Evolutionary conservation across 2,113 vertebrate genomes (phyloP).

Genomic region (Centropus unirufus): DNA sequence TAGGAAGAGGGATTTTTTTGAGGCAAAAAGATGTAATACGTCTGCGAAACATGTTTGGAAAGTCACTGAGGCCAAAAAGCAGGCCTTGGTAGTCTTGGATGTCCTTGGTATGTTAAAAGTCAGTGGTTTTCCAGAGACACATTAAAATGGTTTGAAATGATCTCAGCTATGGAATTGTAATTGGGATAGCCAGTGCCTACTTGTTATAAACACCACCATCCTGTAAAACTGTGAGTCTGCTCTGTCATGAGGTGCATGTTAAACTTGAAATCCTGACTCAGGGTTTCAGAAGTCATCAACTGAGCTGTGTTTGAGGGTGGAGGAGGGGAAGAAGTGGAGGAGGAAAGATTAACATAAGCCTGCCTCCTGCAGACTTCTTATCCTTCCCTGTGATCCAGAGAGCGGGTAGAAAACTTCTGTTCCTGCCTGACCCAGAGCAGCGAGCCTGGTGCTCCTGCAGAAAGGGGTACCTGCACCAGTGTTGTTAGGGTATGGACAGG

Average conservation of each 20-base stretch:
- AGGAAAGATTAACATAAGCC: conserved; percentile 10
- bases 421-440: background rate
- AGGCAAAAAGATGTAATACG: background rate
- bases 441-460: fast-evolving
- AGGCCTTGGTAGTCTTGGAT: background rate
- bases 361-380: background rate
- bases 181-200: background rate
- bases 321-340: conserved; percentile 4
- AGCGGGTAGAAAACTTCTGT: background rate
- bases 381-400: background rate
- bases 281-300: background rate
- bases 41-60: background rate
- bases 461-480: background rate
- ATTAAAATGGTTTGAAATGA: fast-evolving
- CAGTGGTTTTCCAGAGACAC: background rate
- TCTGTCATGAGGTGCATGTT: background rate
- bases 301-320: background rate
- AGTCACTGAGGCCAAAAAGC: background rate
- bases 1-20: background rate
- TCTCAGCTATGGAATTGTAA: background rate
- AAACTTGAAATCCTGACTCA: conserved; percentile 20
- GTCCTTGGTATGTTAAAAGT: background rate
- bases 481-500: background rate
- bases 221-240: background rate
- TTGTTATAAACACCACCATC: background rate